phyloP scores from a whole-genome alignment of 2,797 vertebrate genomes.

The Notamacropus eugenii region DNA sequence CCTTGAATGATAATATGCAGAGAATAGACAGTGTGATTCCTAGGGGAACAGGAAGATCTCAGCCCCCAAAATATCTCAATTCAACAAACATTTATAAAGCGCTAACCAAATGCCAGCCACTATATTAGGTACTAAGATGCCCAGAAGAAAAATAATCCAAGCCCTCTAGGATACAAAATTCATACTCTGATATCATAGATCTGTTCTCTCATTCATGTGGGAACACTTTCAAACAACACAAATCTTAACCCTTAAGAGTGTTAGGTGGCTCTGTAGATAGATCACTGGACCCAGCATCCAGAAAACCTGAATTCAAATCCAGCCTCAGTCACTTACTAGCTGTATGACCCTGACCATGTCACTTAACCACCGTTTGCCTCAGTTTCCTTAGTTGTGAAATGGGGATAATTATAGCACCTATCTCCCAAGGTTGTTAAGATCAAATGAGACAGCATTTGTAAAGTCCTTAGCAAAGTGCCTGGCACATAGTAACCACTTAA shows the following conservation, averaged over 20 bases:
- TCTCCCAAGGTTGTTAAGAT: not conserved
- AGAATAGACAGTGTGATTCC: not conserved
- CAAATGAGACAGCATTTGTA: not conserved
- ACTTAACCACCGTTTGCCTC: not conserved
- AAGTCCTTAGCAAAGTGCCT: not conserved
- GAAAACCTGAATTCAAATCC: not conserved
- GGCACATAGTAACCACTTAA: not conserved
- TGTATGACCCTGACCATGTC: not conserved
- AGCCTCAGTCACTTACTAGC: not conserved
- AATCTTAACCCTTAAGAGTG: not conserved
- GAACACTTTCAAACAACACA: not conserved
- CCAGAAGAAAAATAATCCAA: not conserved
- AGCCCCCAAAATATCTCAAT: not conserved
- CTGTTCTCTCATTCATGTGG: not conserved
- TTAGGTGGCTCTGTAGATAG: not conserved
- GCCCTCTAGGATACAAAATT: not conserved
- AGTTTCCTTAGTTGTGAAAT: not conserved
- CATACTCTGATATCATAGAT: not conserved
- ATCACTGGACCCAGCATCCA: not conserved
- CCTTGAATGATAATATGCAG: not conserved
- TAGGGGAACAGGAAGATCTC: not conserved
- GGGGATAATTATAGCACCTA: not conserved
- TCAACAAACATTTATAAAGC: not conserved
- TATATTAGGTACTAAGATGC: not conserved
- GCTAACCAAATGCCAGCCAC: not conserved